Evolutionary conservation across 2,888 invertebrate genomes (phyloP).

Genomic region (Autographa pulchrina): DNA sequence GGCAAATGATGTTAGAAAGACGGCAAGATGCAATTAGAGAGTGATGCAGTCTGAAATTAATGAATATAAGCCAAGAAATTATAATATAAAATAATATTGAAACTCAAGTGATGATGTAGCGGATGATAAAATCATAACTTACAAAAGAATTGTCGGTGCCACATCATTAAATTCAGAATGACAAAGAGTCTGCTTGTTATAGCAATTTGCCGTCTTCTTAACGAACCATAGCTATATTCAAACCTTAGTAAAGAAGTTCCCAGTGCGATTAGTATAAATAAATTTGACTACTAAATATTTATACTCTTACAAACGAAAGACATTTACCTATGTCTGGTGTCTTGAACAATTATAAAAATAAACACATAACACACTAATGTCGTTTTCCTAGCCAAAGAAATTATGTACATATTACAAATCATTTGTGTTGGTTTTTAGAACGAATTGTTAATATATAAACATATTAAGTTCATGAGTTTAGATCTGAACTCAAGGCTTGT

Average conservation of each 20-base stretch:
- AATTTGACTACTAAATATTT: constrained; percentile 38
- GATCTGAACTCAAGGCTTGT: no score
- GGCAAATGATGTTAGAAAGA: constrained; percentile 85
- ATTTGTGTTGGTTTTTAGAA: no score
- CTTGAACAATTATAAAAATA: neutral
- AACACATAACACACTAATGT: neutral
- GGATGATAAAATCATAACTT: constrained; percentile 70
- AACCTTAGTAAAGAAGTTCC: constrained; percentile 43
- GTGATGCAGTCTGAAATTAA: constrained; percentile 84
- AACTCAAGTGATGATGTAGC: constrained; percentile 82
- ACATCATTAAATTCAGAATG: constrained; percentile 80
- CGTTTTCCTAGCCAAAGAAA: neutral
- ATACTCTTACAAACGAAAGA: constrained; percentile 58
- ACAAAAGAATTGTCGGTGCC: constrained; percentile 84
- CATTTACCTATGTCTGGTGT: constrained; percentile 26
- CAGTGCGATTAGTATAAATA: constrained; percentile 14
- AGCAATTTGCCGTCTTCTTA: constrained; percentile 87
- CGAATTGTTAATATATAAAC: no score
- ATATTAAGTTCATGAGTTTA: no score
- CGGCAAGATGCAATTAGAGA: constrained; percentile 88
- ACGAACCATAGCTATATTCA: constrained; percentile 61
- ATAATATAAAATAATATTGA: constrained; percentile 77
- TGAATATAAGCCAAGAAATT: constrained; percentile 80
- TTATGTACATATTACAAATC: no score
- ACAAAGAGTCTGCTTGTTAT: constrained; percentile 71